Base-by-base conservation (phyloP, 2,888 invertebrate species). In the Stenchaetothrips biformis region DNA sequence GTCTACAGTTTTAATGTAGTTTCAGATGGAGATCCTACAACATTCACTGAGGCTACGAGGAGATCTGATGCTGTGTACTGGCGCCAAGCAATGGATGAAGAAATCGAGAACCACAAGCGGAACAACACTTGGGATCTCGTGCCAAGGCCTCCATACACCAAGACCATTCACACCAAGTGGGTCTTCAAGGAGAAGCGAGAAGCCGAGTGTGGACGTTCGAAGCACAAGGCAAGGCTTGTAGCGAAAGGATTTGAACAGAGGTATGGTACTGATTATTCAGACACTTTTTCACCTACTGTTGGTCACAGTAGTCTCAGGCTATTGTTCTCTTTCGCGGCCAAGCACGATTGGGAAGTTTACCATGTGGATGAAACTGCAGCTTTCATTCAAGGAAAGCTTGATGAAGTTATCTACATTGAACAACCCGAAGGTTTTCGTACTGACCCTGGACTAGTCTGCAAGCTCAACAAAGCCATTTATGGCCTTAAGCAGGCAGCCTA, bases 401-500 rank as follows among this genome's bases (percentile, higher is more conserved):
- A 62, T 16, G 62, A 62, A 18, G 62, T 16, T 6, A 18, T 62
- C 18, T 62, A 62, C 62, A 16, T 62, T 18, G 18, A 18, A 62
- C 62, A 16, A 6, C 9, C 62, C 8, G 13, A 62, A 18, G 18
- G 18, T 18, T 8, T 62, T 18, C n/a, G n/a, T n/a, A 18, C 9
- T 62, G 62, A 18, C 6, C 62, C 62, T 62, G 18, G 13, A 16
- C 9, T 62, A n/a, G n/a, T n/a, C 9, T 62, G 62, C 62, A 62
- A 62, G 62, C 18, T 18, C 13, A 62, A 62, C 13, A 62, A 62
- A 62, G 62, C 62, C 6, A 9, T 62, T 9, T 62, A 62, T 80
- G 82, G 83, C 9, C 80, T 83, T 0, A 83, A 84, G 74, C 83
- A 84, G 78, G 78, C 84, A 7, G 81, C 83, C 9, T 53, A 82